A percentile compares a stretch with the other conserved stretches of the same genome.
These are phyloP conservation scores for Hypomesus transpacificus DNA, from an alignment of 2,113 vertebrate species.

Conservation along the genomic window DNA sequence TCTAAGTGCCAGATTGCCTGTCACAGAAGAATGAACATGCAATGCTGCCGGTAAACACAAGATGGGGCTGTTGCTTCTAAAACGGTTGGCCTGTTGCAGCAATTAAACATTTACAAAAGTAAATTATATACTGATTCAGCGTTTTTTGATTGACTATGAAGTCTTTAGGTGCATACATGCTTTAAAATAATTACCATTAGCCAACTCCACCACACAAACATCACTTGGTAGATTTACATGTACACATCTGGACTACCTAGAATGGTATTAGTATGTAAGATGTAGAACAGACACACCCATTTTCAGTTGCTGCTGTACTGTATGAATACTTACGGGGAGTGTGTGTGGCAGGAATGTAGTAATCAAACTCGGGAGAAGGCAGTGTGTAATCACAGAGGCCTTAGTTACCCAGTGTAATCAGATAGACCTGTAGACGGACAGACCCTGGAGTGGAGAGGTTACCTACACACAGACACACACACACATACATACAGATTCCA, in stretches of 20 bases:
- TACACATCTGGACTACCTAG: background rate
- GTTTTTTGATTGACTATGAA: no score
- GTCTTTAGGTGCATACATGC: no score
- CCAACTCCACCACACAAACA: no score
- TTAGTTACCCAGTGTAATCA: constrained; percentile 65
- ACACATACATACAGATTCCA: constrained; percentile 51
- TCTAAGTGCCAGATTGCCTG: background rate
- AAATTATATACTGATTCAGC: no score
- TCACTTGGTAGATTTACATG: no score
- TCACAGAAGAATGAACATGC: background rate
- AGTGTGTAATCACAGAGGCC: constrained; percentile 42
- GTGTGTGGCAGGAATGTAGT: constrained; percentile 23
- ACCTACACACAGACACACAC: constrained; percentile 38
- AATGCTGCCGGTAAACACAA: constrained; percentile 27
- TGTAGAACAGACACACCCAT: no score
- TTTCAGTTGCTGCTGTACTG: no score
- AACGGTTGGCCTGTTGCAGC: background rate
- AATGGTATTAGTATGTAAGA: background rate
- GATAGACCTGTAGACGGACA: constrained; percentile 63
- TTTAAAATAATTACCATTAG: no score
- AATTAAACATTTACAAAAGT: background rate
- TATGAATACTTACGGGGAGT: background rate
- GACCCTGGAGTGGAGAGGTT: constrained; percentile 51
- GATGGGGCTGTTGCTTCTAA: constrained; percentile 42
- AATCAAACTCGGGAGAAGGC: constrained; percentile 13